Conservation (phyloP, 2,113 vertebrate species). For the Condylura cristata region DNA sequence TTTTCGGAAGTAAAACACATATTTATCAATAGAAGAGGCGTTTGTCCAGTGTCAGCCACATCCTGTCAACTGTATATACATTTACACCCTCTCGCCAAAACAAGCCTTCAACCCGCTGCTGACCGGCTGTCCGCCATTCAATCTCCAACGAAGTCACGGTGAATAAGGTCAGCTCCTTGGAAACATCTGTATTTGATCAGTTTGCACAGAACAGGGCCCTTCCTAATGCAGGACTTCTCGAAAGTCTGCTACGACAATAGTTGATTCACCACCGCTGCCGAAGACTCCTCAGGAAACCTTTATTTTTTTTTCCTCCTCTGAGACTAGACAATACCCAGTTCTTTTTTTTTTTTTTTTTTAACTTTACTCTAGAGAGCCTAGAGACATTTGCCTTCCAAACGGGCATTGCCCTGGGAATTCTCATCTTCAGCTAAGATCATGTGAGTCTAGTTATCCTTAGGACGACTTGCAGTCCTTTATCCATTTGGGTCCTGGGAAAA, state of each 20-base stretch:
- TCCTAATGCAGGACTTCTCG: constrained; percentile 85
- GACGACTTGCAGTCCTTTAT: background rate
- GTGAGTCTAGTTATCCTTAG: background rate
- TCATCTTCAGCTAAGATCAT: background rate
- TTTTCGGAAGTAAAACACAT: constrained; percentile 77
- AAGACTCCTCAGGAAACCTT: constrained; percentile 67
- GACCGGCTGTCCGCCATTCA: constrained; percentile 91
- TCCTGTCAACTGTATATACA: constrained; percentile 89
- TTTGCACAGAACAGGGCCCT: constrained; percentile 88
- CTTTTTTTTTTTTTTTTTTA: too few relatives aligned
- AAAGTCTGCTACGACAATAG: constrained; percentile 82
- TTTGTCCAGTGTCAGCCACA: constrained; percentile 87
- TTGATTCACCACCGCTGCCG: constrained; percentile 81
- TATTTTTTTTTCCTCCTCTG: background rate
- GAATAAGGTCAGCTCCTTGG: constrained; percentile 88
- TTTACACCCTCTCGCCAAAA: constrained; percentile 90
- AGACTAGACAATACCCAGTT: constrained; percentile 68
- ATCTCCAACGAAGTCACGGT: constrained; percentile 86
- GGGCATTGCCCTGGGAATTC: constrained; percentile 11
- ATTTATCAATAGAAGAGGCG: constrained; percentile 91
- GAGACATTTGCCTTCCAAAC: constrained; percentile 48
- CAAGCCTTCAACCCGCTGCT: constrained; percentile 86
- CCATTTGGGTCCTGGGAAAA: background rate
- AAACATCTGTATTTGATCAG: constrained; percentile 98
- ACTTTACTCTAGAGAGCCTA: constrained; percentile 48